A percentile compares a stretch with the other conserved stretches of the same genome.
These are phyloP conservation scores for Hypercompe scribonia DNA, from an alignment of 2,888 invertebrate genomes.

Conservation along the genomic window DNA sequence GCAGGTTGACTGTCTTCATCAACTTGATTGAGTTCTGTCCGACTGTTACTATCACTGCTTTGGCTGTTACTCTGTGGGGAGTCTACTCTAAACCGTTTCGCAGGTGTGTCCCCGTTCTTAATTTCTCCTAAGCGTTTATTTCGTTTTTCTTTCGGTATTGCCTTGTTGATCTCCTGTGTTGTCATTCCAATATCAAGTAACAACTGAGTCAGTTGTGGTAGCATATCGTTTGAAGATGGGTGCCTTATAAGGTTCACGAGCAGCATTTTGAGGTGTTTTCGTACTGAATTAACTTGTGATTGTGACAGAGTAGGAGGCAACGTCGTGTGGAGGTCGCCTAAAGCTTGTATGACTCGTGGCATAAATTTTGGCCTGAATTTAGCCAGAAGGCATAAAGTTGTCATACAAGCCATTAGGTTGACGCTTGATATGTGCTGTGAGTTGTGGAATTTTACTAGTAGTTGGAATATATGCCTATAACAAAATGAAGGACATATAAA, in stretches of 20 bases:
- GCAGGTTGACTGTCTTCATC: slow-evolving; percentile 69
- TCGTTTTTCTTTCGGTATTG: slow-evolving; percentile 87
- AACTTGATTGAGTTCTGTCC: slow-evolving; percentile 69
- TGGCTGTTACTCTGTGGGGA: slow-evolving; percentile 80
- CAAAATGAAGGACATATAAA: background rate
- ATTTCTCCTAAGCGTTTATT: slow-evolving; percentile 87
- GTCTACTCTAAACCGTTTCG: slow-evolving; percentile 77
- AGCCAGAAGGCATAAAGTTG: slow-evolving; percentile 95
- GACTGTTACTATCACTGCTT: slow-evolving; percentile 79
- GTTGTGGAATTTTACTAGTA: slow-evolving; percentile 96
- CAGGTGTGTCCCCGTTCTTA: slow-evolving; percentile 74
- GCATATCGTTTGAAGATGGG: slow-evolving; percentile 92
- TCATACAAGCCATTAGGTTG: slow-evolving; percentile 98
- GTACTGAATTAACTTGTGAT: slow-evolving; percentile 95
- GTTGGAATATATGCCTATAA: slow-evolving; percentile 93
- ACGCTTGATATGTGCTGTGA: slow-evolving; percentile 98
- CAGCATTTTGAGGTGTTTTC: slow-evolving; percentile 96
- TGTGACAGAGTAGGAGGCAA: slow-evolving; percentile 93
- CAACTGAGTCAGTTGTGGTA: slow-evolving; percentile 92
- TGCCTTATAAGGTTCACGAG: slow-evolving; percentile 94
- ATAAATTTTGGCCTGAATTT: slow-evolving; percentile 96
- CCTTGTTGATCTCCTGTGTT: slow-evolving; percentile 91
- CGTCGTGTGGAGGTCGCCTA: slow-evolving; percentile 91
- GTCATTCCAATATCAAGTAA: slow-evolving; percentile 95
- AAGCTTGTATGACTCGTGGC: slow-evolving; percentile 93